Evolutionary conservation across 1,140 invertebrate genomes (phyloP), one percentile per base, ranked within the genome.

Genomic region (Andrena cerasifolii): DNA sequence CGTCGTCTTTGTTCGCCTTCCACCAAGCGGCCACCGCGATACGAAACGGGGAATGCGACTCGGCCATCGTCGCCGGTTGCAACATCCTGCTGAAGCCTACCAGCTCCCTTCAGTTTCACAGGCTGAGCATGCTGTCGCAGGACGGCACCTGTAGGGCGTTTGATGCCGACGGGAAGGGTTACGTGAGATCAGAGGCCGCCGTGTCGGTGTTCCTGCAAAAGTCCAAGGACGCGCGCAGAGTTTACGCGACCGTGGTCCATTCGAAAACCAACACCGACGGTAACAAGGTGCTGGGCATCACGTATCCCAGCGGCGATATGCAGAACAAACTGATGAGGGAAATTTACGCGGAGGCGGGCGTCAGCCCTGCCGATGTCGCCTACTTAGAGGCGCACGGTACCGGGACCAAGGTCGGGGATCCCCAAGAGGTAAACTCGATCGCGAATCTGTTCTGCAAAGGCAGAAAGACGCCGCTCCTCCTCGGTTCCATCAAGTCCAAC

Each of bases 321-420:
- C 98, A 99, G 91, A 96, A 97, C 78, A 93, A 94, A 67, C 93
- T 99, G n/a, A 95, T 99, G 78, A 91, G 95, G 62, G 97, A 98
- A 88, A 95, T 97, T 0, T 99, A 99, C 89, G 92, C 91, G 7
- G 97, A 99, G 90, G 95, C 94, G 21, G 95, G 95, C 0, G 88
- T 99, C n/a, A 95, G 96, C 86, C 98, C 98, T 5, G 89, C 93
- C 43, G 95, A 96, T 49, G 96, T 99, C 0, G 92, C 91, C 0
- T 99, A 99, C 90, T 95, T 99, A 14, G 99, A 99, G 91, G 98
- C 98, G 21, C 99, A 99, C 91, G 98, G 98, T 26, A 99, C 99
- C 7, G 99, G 98, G 47, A 99, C 99, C 0, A 96, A 98, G 92
- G 95, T 96, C 21, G 98, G 99, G 26, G 99, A 99, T 93, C 98